phyloP scores from a whole-genome alignment of 1,140 invertebrate species.

The Halesus radiatus region DNA sequence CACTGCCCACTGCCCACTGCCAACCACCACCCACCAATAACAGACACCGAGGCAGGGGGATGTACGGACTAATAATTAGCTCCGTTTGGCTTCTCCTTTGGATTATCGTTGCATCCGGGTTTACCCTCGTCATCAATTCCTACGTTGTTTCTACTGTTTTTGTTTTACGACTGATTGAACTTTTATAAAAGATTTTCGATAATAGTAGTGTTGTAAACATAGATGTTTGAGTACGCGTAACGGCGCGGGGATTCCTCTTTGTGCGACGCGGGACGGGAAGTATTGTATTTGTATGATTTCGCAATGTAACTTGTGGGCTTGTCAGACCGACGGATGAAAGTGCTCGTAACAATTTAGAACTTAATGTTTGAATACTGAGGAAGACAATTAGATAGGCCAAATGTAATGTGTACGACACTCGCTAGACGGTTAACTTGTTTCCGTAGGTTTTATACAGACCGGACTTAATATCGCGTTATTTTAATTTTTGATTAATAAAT shows the following conservation, averaged over 20 bases:
- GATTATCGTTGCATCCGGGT: background rate
- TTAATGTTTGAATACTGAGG: slow-evolving; percentile 28
- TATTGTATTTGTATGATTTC: background rate
- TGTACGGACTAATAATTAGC: background rate
- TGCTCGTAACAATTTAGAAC: slow-evolving; percentile 45
- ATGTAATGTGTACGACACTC: slow-evolving; percentile 48
- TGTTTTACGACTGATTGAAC: slow-evolving; percentile 2
- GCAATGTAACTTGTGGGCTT: slow-evolving; percentile 48
- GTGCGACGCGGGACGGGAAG: background rate
- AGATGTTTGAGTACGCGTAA: background rate
- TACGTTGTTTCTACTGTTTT: background rate
- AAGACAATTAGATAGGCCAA: slow-evolving; percentile 45
- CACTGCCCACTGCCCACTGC: background rate
- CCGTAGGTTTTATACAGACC: slow-evolving; percentile 58
- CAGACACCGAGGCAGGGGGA: background rate
- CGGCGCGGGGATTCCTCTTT: background rate
- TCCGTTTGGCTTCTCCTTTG: background rate
- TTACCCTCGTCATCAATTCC: background rate
- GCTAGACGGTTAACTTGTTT: slow-evolving; percentile 50
- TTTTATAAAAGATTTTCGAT: slow-evolving; percentile 3
- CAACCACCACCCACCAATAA: background rate
- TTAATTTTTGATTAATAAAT: slow-evolving; percentile 52
- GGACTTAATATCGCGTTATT: slow-evolving; percentile 51
- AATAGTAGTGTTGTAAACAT: background rate
- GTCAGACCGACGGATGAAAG: slow-evolving; percentile 40